These are phyloP conservation scores for Chionis minor DNA, from an alignment of 2,113 vertebrate genomes.

Conservation along the genomic window DNA sequence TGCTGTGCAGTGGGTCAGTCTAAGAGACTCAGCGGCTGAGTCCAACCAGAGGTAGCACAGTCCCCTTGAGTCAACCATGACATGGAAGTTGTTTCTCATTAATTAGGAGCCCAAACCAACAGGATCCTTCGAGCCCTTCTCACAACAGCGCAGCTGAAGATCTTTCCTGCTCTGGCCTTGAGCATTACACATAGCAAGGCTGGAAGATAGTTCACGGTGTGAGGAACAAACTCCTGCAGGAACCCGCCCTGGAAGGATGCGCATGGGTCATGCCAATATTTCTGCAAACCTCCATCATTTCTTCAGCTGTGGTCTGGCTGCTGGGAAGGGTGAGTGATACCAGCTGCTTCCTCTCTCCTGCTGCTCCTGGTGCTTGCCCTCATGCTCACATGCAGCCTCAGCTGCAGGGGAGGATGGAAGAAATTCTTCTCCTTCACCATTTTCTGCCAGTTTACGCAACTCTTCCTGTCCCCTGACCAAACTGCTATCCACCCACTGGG, in stretches of 20 bases:
- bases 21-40: neutral
- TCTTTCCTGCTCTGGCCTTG: neutral
- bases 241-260: neutral
- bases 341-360: neutral
- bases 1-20: neutral
- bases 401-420: neutral
- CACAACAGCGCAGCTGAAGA: neutral
- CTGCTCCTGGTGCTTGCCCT: neutral
- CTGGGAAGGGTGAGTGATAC: neutral
- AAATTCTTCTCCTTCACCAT: neutral
- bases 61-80: neutral
- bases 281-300: neutral
- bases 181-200: neutral
- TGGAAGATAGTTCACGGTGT: too few relatives aligned
- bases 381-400: neutral
- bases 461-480: neutral
- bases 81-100: neutral
- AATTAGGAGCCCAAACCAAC: neutral
- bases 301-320: neutral
- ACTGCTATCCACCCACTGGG: neutral
- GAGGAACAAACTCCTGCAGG: neutral
- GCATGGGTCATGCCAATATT: fast-evolving
- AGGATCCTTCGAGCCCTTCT: neutral
- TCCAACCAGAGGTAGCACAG: neutral
- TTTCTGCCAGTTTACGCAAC: neutral